Evolutionary conservation across 2,113 vertebrate genomes (phyloP).

Genomic region (Aleadryas rufinucha): DNA sequence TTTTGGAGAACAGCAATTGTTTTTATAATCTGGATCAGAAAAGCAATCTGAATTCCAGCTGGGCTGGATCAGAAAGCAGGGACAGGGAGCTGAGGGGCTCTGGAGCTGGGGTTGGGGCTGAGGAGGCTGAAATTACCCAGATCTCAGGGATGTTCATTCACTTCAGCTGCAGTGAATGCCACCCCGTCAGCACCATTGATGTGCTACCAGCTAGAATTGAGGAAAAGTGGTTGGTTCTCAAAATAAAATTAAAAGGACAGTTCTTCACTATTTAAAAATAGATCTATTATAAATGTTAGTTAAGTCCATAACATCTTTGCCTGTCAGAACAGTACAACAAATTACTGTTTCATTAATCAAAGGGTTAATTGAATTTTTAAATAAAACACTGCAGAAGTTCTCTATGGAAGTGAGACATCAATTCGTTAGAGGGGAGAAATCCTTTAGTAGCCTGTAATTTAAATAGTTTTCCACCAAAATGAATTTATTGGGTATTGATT

Average conservation of each 20-base stretch:
- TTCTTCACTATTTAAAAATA: background rate
- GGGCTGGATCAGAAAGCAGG: background rate
- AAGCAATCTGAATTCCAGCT: background rate
- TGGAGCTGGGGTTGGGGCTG: background rate
- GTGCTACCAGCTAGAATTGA: background rate
- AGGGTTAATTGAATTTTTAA: slow-evolving; percentile 53
- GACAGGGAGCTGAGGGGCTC: background rate
- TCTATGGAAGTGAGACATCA: slow-evolving; percentile 23
- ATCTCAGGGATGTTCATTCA: background rate
- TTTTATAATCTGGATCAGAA: background rate
- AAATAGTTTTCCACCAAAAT: slow-evolving; percentile 46
- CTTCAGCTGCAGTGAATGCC: background rate
- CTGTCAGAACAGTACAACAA: background rate
- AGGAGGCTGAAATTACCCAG: background rate
- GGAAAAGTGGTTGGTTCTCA: background rate
- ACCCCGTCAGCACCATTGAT: background rate
- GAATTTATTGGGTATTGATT: slow-evolving; percentile 59
- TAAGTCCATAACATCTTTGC: background rate
- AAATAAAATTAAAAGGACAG: background rate
- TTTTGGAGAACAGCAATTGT: background rate
- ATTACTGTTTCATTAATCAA: slow-evolving; percentile 7
- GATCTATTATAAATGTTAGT: background rate
- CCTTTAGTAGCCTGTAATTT: slow-evolving; percentile 60
- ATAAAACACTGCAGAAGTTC: slow-evolving; percentile 44
- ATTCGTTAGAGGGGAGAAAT: slow-evolving; percentile 27